Evolutionary conservation across 2,797 vertebrate species (phyloP).

Genomic region (Xerus rutilus): DNA sequence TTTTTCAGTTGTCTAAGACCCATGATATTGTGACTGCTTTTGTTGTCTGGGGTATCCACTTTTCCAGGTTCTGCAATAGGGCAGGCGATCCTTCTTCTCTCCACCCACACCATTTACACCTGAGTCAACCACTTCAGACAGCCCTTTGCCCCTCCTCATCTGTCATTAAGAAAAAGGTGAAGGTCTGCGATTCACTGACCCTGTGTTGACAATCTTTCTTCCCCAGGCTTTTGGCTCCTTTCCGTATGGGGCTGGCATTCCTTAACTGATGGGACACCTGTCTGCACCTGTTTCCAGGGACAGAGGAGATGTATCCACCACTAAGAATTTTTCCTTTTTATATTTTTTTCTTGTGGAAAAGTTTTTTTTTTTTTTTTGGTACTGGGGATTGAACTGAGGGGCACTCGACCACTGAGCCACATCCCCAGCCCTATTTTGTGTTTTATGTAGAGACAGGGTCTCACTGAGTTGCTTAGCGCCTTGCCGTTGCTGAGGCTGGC

Average conservation of each 20-base stretch:
- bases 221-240: not conserved
- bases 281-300: not conserved
- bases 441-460: too few relatives aligned
- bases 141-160: not conserved
- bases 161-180: not conserved
- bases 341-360: not conserved
- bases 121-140: not conserved
- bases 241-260: not conserved
- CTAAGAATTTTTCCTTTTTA: not conserved
- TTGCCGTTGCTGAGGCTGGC: too few relatives aligned
- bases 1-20: not conserved
- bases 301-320: not conserved
- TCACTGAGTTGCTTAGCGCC: too few relatives aligned
- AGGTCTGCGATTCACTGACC: not conserved
- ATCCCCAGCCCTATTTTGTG: too few relatives aligned
- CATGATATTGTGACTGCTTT: not conserved
- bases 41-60: not conserved
- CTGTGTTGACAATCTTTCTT: not conserved
- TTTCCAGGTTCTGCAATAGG: not conserved
- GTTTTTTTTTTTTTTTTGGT: not conserved
- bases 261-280: not conserved
- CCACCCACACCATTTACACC: not conserved
- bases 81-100: not conserved
- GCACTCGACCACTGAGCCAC: too few relatives aligned
- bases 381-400: too few relatives aligned